phyloP scores from a whole-genome alignment of 2,797 vertebrate genomes.

The Phrynocephalus vlangalii region DNA sequence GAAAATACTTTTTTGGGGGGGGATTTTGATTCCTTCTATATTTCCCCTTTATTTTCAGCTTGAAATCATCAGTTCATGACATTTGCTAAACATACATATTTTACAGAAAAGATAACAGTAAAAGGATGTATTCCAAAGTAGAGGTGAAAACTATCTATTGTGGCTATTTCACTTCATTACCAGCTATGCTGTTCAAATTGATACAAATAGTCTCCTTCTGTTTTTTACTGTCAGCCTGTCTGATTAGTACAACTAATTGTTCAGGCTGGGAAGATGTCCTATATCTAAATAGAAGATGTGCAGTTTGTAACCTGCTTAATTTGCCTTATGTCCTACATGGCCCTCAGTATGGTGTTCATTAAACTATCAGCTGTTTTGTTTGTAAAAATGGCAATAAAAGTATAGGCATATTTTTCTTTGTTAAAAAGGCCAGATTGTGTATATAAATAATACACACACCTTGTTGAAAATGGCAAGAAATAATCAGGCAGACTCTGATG shows the following conservation, averaged over 20 bases:
- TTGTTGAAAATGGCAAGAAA: slow-evolving; percentile 59
- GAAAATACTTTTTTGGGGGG: slow-evolving; percentile 63
- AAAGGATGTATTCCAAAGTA: slow-evolving; percentile 65
- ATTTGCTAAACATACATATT: slow-evolving; percentile 57
- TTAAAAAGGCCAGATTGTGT: slow-evolving; percentile 81
- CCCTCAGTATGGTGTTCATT: slow-evolving; percentile 84
- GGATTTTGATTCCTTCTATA: slow-evolving; percentile 50
- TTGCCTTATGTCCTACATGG: slow-evolving; percentile 82
- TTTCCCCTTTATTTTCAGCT: slow-evolving; percentile 56
- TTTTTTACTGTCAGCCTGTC: slow-evolving; percentile 80
- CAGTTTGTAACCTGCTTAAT: slow-evolving; percentile 82
- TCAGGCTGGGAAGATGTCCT: slow-evolving; percentile 75
- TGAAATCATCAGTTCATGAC: slow-evolving; percentile 71
- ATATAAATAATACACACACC: slow-evolving; percentile 76
- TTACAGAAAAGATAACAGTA: slow-evolving; percentile 37
- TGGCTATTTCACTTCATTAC: slow-evolving; percentile 79
- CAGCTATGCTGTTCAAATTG: slow-evolving; percentile 81
- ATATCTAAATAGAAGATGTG: slow-evolving; percentile 78
- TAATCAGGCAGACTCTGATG: slow-evolving; percentile 21
- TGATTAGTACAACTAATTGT: slow-evolving; percentile 79
- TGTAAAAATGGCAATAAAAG: slow-evolving; percentile 74
- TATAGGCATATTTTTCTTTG: slow-evolving; percentile 82
- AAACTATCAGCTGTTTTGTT: slow-evolving; percentile 82
- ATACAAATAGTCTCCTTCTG: slow-evolving; percentile 87
- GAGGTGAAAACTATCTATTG: slow-evolving; percentile 73